Evolutionary conservation across 2,113 vertebrate genomes (phyloP), one percentile per base, ranked within the genome.

Genomic region (Notarius lentiginosus): DNA sequence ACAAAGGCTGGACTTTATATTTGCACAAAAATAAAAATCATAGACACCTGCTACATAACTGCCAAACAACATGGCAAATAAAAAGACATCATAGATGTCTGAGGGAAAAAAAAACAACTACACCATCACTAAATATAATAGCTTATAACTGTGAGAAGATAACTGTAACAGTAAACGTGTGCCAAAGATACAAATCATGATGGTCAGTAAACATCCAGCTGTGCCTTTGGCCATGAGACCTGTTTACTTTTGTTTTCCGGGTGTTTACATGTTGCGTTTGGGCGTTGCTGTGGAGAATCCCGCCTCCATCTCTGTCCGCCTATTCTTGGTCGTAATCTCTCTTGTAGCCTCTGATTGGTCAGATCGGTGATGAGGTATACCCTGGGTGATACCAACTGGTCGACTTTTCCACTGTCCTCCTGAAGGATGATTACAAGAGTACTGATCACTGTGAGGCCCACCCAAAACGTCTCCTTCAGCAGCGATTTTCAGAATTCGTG

Each of bases 351-450:
- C 49, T 1, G 77, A 85, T 41, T 84, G 76, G 63, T 89, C 86
- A 7, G 88, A 47, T 30, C 83, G 58, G 11, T 75, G 87, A 58
- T 91, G 88, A 12, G 88, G 90, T 68, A 89, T 80, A 24, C 87
- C 88, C 58, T 88, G 88, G 30, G 90, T 88, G 79, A 91, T 68
- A n/a, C 87, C 90, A 5, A 89, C 87, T n/a, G 88, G 90, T 17
- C 88, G 88, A 79, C 47, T 79, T 27, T 88, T 91, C 87, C 88
- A 86, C 51, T 88, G 84, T 24, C 51, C 58, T 24, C 49, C 61
- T 30, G 84, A 61, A 10, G 77, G 49, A 66, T 88, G 73, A 83
- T 85, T 83, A 61, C 84, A 88, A 11, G 82, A 61, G 61, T 90
- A 88, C 61, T 87, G 77, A 5, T 84, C 87, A 55, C 86, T 82